These are phyloP conservation scores for Pica pica DNA, from an alignment of 2,113 vertebrate genomes.

Conservation along the genomic window DNA sequence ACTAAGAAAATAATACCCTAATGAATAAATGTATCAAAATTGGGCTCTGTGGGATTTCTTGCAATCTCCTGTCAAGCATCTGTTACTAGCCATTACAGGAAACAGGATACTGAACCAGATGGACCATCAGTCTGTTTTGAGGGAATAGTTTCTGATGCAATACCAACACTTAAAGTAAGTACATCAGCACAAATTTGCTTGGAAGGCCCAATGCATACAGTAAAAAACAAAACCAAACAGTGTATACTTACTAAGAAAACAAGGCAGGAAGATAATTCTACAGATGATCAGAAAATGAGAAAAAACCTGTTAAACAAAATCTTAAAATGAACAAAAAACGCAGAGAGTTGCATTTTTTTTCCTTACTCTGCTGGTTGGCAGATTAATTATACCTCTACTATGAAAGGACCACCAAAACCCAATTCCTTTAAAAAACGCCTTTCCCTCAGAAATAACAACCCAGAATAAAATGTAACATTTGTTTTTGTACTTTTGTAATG, in stretches of 20 bases:
- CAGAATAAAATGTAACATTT: not conserved
- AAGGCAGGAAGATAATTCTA: not conserved
- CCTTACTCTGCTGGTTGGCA: not conserved
- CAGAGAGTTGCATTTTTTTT: not conserved
- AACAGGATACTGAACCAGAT: constrained; percentile 59
- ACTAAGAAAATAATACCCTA: constrained; percentile 9
- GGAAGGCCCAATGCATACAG: not conserved
- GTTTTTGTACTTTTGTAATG: not conserved
- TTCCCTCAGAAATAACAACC: not conserved
- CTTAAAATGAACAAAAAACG: not conserved
- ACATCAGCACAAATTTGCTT: not conserved
- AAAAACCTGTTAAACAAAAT: not conserved
- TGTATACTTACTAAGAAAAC: not conserved
- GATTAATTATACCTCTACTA: constrained; percentile 14
- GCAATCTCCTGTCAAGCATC: constrained; percentile 41
- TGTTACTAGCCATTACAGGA: constrained; percentile 57
- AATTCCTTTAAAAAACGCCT: not conserved
- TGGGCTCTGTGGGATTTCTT: constrained; percentile 42
- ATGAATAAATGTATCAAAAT: constrained; percentile 35
- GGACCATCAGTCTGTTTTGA: constrained; percentile 44
- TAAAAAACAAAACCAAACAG: not conserved
- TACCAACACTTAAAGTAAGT: constrained; percentile 6
- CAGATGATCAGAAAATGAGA: not conserved
- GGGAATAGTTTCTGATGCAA: constrained; percentile 32
- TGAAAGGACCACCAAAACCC: not conserved